These are phyloP conservation scores for Penaeus vannamei DNA, from an alignment of 1,140 invertebrate species.

Conservation along the genomic window DNA sequence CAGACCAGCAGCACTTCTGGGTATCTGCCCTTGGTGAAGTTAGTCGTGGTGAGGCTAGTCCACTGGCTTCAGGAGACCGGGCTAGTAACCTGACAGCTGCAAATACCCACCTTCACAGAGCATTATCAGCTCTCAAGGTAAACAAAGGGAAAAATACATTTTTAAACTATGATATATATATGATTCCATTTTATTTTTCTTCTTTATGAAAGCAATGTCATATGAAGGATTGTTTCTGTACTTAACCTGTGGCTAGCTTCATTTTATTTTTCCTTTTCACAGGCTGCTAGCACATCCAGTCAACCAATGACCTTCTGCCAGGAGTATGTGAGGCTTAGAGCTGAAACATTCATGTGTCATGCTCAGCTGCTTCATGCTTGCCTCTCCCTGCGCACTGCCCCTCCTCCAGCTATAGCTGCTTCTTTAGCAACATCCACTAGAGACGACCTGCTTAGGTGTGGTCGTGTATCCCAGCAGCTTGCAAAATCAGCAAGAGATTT, in stretches of 20 bases:
- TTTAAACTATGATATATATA: slow-evolving; percentile 16
- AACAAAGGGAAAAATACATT: slow-evolving; percentile 7
- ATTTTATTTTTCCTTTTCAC: slow-evolving; percentile 77
- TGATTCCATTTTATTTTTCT: not conserved
- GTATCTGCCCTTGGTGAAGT: slow-evolving; percentile 80
- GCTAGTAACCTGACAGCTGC: slow-evolving; percentile 72
- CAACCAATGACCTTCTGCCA: slow-evolving; percentile 64
- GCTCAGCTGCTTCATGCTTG: slow-evolving; percentile 84
- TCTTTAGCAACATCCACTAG: slow-evolving; percentile 81
- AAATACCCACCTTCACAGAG: slow-evolving; percentile 75
- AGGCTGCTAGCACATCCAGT: slow-evolving; percentile 81
- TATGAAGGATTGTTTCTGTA: not conserved
- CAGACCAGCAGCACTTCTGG: slow-evolving; percentile 94
- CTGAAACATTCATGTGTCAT: slow-evolving; percentile 84
- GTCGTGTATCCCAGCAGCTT: slow-evolving; percentile 85
- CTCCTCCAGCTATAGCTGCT: slow-evolving; percentile 91
- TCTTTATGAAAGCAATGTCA: not conserved
- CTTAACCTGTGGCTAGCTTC: slow-evolving; percentile 70
- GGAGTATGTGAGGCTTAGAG: slow-evolving; percentile 80
- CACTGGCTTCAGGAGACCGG: slow-evolving; percentile 65
- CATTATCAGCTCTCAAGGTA: slow-evolving; percentile 82
- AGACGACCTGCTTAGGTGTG: slow-evolving; percentile 87
- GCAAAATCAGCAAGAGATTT: slow-evolving; percentile 85
- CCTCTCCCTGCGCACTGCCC: slow-evolving; percentile 88
- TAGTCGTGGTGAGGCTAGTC: slow-evolving; percentile 60